Evolutionary conservation across 1,140 invertebrate genomes (phyloP).

Genomic region (Monomorium pharaonis): DNA sequence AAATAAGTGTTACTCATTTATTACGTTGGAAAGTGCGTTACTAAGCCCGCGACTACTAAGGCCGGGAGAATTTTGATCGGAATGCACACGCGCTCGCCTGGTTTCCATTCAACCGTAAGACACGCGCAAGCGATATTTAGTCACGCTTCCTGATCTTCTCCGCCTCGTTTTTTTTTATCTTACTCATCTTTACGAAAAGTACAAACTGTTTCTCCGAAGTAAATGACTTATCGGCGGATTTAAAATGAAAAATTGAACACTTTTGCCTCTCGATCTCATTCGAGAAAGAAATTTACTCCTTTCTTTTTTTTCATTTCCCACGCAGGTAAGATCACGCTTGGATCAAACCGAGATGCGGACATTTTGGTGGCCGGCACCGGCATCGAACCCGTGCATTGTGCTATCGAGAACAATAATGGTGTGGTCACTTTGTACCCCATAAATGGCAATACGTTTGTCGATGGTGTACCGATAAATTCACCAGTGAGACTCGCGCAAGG

Average conservation of each 20-base stretch:
- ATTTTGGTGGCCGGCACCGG: constrained; percentile 93
- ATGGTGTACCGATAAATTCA: constrained; percentile 88
- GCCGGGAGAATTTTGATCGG: constrained; percentile 49
- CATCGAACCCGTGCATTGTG: constrained; percentile 92
- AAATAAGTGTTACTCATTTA: constrained; percentile 44
- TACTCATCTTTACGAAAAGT: neutral
- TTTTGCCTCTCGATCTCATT: neutral
- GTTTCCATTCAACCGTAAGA: constrained; percentile 45
- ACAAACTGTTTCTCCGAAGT: neutral
- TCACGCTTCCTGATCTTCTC: constrained; percentile 43
- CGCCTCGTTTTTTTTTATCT: neutral
- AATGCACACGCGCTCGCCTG: constrained; percentile 35
- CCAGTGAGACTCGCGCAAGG: constrained; percentile 92
- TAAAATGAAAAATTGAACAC: neutral
- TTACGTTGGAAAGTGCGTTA: constrained; percentile 39
- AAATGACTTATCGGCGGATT: neutral
- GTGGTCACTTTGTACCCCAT: constrained; percentile 93
- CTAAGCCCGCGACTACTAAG: constrained; percentile 51
- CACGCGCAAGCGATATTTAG: constrained; percentile 34
- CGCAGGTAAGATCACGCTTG: constrained; percentile 91
- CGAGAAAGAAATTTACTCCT: neutral
- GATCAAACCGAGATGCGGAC: constrained; percentile 90
- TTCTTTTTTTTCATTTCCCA: constrained; percentile 66
- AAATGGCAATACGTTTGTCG: constrained; percentile 89
- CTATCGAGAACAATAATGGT: constrained; percentile 92